A percentile compares a stretch with the other conserved stretches of the same genome.
These are phyloP conservation scores for Chamaea fasciata DNA, from an alignment of 2,113 vertebrate genomes.

Conservation along the genomic window DNA sequence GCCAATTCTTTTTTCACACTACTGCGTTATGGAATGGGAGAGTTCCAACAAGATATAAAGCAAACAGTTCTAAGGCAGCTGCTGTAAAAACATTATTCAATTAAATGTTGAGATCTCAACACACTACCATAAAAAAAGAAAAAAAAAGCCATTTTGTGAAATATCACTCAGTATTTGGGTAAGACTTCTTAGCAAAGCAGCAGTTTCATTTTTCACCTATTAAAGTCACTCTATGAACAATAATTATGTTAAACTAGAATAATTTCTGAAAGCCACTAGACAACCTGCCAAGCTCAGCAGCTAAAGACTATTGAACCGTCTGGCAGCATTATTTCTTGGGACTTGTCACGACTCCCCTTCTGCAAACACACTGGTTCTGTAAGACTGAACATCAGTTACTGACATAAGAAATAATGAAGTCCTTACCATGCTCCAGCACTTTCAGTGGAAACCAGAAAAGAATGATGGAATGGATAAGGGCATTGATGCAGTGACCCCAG, in stretches of 20 bases:
- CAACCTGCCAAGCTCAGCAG: conserved; percentile 3
- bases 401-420: conserved; percentile 43
- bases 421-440: conserved; percentile 92
- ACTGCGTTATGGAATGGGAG: neutral
- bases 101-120: neutral
- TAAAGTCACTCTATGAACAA: neutral
- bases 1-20: neutral
- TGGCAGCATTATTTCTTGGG: conserved; percentile 9
- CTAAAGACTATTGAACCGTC: neutral
- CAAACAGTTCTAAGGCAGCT: neutral
- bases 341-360: neutral
- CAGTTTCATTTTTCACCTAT: neutral
- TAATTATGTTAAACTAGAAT: neutral
- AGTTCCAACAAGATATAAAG: neutral
- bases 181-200: neutral
- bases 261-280: neutral
- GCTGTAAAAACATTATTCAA: neutral
- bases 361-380: neutral
- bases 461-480: conserved; percentile 97
- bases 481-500: conserved; percentile 99
- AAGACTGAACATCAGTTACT: neutral
- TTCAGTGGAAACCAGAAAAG: conserved; percentile 99
- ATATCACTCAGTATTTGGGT: neutral
- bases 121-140: neutral
- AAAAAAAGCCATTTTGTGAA: neutral